A percentile compares a stretch with the other conserved stretches of the same genome.
Conservation (phyloP, 2,888 invertebrate genomes). For the Adelognathus sp. region DNA sequence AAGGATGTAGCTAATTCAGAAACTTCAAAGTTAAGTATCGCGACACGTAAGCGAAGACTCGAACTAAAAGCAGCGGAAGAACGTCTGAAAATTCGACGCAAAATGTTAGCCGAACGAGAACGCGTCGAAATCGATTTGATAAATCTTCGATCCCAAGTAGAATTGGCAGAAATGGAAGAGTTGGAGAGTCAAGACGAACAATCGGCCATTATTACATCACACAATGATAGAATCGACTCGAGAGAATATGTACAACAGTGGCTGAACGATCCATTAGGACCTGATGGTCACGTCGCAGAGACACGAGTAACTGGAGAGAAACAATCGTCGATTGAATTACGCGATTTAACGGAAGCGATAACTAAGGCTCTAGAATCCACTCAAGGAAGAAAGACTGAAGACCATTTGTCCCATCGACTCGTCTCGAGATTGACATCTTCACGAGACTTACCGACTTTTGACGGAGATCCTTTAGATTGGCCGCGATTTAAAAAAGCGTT, state of each 20-base stretch:
- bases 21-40: neutral
- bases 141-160: neutral
- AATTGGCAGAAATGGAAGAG: neutral
- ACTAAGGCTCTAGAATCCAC: neutral
- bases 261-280: neutral
- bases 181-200: no score
- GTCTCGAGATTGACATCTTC: slow-evolving; percentile 8
- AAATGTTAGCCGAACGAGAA: neutral
- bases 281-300: neutral
- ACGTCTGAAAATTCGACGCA: neutral
- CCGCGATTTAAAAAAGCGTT: slow-evolving; percentile 18
- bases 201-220: neutral
- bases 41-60: neutral
- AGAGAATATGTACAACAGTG: neutral
- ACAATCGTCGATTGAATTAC: neutral
- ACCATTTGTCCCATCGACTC: neutral
- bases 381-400: neutral
- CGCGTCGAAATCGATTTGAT: neutral
- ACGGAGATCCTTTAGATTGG: slow-evolving; percentile 30
- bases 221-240: no score
- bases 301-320: neutral
- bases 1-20: no score
- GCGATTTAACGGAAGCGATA: neutral
- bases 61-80: slow-evolving; percentile 1
- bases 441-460: neutral